Evolutionary conservation across 2,888 invertebrate species (phyloP), one percentile per base, ranked within the genome.

Genomic region (Anorthoa munda): DNA sequence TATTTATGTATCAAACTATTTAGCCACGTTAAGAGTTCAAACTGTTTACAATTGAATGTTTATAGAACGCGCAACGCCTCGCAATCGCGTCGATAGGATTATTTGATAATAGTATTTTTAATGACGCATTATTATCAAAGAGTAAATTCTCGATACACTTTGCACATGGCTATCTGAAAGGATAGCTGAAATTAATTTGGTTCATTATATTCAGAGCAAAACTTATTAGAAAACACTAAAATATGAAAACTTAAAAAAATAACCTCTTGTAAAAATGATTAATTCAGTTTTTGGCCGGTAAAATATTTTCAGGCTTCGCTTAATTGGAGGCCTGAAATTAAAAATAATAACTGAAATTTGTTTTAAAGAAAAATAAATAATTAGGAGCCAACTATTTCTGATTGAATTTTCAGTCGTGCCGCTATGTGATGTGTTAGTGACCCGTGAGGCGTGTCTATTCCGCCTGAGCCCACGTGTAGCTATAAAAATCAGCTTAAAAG

Each of bases 1-100:
- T 85, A 83, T 84, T 85, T 83, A 73, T 75, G 72, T 82, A 72
- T 69, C 15, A 76, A 85, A 76, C 69, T 55, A 78, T 81, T 79
- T 80, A 64, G 31, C 75, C 68, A 80, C 79, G 75, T 77, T 76
- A 81, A 80, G 74, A 79, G 75, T 67, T 76, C 55, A 69, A 77
- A 76, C 39, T 85, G 86, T 86, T 86, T 85, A 86, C 73, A 82
- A 78, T 78, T 79, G 63, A 83, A 74, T 84, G 81, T 84, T 84
- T 86, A 86, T 72, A 84, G 70, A 86, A 83, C 68, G 72, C 68
- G 74, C 72, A 80, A 75, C 79, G 72, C 75, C 76, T 86, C 71
- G 75, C 69, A 79, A 81, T 79, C 74, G 78, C 55, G 80, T 23
- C 61, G 86, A 82, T 78, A 67, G 76, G 82, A 77, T 77, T 84